These are phyloP conservation scores for Corella eumyota DNA, from an alignment of 23 tunicate species.

Conservation along the genomic window DNA sequence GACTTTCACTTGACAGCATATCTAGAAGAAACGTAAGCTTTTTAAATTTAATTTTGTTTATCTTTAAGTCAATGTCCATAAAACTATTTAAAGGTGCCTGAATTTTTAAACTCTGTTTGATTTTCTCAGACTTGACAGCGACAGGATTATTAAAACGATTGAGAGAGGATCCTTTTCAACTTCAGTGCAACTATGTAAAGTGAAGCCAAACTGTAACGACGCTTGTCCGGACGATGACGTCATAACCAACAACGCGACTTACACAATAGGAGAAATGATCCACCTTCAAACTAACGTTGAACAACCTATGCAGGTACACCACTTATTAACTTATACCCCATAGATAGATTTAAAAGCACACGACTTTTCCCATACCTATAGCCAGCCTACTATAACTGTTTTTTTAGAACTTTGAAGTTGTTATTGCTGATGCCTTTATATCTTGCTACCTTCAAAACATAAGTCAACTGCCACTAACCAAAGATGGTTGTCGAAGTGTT, in stretches of 20 bases:
- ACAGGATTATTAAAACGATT: no score
- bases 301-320: no score
- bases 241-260: neutral
- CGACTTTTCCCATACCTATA: no score
- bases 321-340: no score
- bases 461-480: neutral
- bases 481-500: conserved; percentile 1
- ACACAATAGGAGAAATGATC: conserved; percentile 8
- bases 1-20: neutral
- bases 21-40: neutral
- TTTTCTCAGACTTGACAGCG: no score
- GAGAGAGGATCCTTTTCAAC: no score
- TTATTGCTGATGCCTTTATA: neutral
- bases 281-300: conserved; percentile 1
- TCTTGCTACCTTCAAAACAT: neutral
- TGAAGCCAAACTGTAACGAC: neutral
- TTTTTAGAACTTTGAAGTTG: neutral
- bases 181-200: conserved; percentile 5
- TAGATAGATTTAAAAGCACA: no score
- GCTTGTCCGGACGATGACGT: neutral
- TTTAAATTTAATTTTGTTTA: no score
- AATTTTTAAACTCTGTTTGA: no score
- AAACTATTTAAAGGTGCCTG: neutral
- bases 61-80: neutral
- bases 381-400: no score